Conservation (phyloP, 2,113 vertebrate genomes). For the Neodontobutis hainanensis region DNA sequence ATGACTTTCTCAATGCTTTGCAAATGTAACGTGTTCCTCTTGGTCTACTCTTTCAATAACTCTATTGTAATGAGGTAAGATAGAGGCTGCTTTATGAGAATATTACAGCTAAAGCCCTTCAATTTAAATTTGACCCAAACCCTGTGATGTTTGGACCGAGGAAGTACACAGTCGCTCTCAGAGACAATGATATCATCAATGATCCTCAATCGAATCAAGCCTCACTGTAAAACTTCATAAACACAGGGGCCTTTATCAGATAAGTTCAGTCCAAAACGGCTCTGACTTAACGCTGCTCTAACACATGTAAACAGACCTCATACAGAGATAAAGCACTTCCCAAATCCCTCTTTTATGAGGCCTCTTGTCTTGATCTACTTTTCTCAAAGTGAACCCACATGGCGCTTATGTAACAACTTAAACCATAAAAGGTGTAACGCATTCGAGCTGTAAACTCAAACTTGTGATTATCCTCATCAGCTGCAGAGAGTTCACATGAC, state of each 20-base stretch:
- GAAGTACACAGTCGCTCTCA: neutral
- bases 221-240: neutral
- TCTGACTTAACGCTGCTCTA: neutral
- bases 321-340: conserved; percentile 13
- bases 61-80: too few species aligned
- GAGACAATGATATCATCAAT: too few species aligned
- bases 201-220: neutral
- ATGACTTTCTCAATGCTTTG: too few species aligned
- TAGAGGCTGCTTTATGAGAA: too few species aligned
- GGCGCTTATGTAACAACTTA: too few species aligned
- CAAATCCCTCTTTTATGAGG: conserved; percentile 46
- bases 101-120: neutral
- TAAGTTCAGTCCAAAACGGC: conserved; percentile 8
- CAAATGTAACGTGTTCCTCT: too few species aligned
- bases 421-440: too few species aligned
- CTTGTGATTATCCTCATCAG: too few species aligned
- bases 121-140: neutral
- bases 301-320: conserved; percentile 23
- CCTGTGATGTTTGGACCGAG: neutral
- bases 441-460: too few species aligned
- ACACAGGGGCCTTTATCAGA: conserved; percentile 1
- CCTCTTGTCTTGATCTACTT: neutral
- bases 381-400: too few species aligned
- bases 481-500: too few species aligned
- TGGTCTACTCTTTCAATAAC: too few species aligned